Conservation (phyloP, 2,888 invertebrate genomes). For the Pterobdella sp. region DNA sequence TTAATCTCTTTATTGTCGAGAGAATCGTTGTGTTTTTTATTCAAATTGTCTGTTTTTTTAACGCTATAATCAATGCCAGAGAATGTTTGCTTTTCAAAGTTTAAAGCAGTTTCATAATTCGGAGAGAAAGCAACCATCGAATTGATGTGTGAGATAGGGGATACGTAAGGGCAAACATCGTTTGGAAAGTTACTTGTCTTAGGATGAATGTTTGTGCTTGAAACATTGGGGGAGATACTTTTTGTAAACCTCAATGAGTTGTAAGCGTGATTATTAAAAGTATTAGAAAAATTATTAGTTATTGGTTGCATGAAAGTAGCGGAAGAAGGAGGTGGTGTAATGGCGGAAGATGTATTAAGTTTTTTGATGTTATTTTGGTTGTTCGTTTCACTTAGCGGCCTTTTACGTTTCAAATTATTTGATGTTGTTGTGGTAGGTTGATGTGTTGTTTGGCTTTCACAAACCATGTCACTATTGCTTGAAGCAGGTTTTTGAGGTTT, state of each 20-base stretch:
- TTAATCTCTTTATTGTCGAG: background rate
- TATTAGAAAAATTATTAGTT: background rate
- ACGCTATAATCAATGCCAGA: background rate
- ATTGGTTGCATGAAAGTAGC: background rate
- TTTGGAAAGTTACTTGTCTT: background rate
- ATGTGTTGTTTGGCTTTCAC: background rate
- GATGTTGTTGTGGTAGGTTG: background rate
- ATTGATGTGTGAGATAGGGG: too few species aligned
- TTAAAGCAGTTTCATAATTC: too few species aligned
- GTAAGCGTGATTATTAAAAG: background rate
- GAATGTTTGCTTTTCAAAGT: too few species aligned
- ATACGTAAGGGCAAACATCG: too few species aligned
- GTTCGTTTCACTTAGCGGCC: conserved; percentile 1
- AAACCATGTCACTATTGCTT: too few species aligned
- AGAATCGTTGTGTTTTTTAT: background rate
- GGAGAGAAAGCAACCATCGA: too few species aligned
- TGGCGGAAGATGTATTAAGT: background rate
- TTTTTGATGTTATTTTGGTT: background rate
- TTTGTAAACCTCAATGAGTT: background rate
- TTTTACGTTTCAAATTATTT: background rate
- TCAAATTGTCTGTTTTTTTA: background rate
- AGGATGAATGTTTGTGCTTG: background rate
- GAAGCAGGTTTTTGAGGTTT: too few species aligned
- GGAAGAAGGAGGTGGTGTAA: background rate
- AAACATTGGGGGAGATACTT: background rate